phyloP scores from a whole-genome alignment of 2,113 vertebrate species.

The Argyrosomus japonicus region DNA sequence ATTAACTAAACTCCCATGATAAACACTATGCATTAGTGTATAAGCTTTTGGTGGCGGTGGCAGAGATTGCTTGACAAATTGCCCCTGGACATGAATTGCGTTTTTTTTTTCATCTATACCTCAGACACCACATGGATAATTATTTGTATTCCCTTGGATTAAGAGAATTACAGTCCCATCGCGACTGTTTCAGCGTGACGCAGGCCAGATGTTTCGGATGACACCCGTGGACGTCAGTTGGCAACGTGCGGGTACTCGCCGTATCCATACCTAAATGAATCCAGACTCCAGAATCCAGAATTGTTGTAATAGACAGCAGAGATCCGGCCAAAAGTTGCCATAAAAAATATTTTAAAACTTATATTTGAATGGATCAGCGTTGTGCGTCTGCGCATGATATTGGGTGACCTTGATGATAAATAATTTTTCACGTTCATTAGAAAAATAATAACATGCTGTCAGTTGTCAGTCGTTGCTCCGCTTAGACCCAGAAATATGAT shows the following conservation, averaged over 20 bases:
- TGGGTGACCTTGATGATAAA: not conserved
- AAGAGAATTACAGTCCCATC: constrained; percentile 54
- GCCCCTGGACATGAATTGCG: constrained; percentile 19
- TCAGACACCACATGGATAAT: constrained; percentile 47
- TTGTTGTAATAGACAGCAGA: constrained; percentile 16
- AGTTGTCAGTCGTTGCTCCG: constrained; percentile 16
- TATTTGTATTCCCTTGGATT: constrained; percentile 58
- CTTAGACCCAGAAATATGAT: constrained; percentile 28
- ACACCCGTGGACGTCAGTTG: constrained; percentile 60
- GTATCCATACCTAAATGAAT: constrained; percentile 30
- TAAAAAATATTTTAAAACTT: not conserved
- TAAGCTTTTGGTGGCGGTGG: not conserved
- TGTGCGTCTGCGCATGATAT: constrained; percentile 22
- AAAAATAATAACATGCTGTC: constrained; percentile 37
- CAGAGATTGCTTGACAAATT: constrained; percentile 33
- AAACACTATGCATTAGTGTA: not conserved
- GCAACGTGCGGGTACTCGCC: constrained; percentile 31
- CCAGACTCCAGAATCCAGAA: constrained; percentile 50
- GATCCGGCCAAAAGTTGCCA: not conserved
- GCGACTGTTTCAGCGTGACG: constrained; percentile 49
- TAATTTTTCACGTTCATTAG: constrained; percentile 1
- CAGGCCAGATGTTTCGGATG: constrained; percentile 70
- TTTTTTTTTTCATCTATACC: not conserved
- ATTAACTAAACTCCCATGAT: constrained; percentile 12
- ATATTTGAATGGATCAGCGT: constrained; percentile 2